These are phyloP conservation scores for Lycocorax pyrrhopterus DNA, from an alignment of 2,113 vertebrate species.

Conservation along the genomic window DNA sequence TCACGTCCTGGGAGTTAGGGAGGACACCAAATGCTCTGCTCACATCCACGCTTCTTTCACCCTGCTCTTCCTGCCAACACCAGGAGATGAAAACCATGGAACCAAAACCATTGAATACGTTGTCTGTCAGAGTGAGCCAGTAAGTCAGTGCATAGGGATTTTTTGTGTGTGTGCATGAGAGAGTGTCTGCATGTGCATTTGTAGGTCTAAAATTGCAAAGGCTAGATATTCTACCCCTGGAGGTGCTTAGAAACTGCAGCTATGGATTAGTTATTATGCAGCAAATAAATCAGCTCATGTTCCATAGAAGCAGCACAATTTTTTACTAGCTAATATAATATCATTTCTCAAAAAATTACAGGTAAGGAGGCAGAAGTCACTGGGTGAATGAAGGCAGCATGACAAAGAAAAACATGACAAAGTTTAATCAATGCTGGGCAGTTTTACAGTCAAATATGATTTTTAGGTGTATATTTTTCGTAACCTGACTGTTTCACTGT, in stretches of 20 bases:
- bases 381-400: background rate
- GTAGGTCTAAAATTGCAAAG: background rate
- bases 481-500: background rate
- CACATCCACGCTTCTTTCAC: rapidly evolving
- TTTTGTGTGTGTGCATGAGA: background rate
- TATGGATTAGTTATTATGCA: background rate
- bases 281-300: background rate
- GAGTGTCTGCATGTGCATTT: background rate
- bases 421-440: background rate
- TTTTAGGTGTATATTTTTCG: background rate
- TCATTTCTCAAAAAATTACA: background rate
- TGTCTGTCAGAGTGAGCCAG: background rate
- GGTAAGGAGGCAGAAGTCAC: background rate
- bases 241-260: background rate
- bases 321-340: background rate
- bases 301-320: background rate
- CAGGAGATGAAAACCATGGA: background rate
- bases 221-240: background rate
- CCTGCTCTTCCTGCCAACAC: background rate
- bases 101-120: background rate
- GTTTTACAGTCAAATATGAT: background rate
- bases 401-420: background rate
- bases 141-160: background rate
- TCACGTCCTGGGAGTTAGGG: background rate
- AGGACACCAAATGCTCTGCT: background rate